These are phyloP conservation scores for Labeo catla DNA, from an alignment of 2,113 vertebrate species.

Conservation along the genomic window DNA sequence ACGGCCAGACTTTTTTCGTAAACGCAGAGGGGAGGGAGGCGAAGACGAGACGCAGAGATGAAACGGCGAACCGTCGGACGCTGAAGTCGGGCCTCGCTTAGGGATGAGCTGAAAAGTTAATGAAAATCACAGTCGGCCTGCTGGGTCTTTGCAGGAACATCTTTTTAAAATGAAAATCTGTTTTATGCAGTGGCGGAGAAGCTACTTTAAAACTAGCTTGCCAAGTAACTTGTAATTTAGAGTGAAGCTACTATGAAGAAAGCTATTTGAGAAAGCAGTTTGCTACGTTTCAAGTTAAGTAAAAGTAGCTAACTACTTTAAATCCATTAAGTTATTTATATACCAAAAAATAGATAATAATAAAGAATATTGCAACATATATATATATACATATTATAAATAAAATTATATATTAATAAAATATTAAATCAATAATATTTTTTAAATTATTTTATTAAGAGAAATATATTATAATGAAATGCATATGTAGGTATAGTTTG, in stretches of 20 bases:
- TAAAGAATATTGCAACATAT: too few relatives aligned
- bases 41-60: constrained; percentile 13
- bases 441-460: too few relatives aligned
- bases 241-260: not conserved
- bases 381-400: too few relatives aligned
- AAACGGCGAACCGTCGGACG: constrained; percentile 29
- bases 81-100: not conserved
- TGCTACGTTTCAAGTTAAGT: too few relatives aligned
- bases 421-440: too few relatives aligned
- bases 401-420: too few relatives aligned
- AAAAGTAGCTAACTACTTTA: not conserved
- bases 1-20: constrained; percentile 22
- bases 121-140: constrained; percentile 29
- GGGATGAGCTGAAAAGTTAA: constrained; percentile 14
- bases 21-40: constrained; percentile 45
- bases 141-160: not conserved
- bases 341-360: not conserved
- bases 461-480: too few relatives aligned
- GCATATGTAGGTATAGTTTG: too few relatives aligned
- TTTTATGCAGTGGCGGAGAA: constrained; percentile 17
- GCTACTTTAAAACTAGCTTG: constrained; percentile 10
- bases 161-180: constrained; percentile 17
- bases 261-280: not conserved
- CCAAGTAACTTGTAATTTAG: not conserved
- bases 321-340: not conserved